Conservation (phyloP, 1,140 invertebrate species). For the Bombus vancouverensis region DNA sequence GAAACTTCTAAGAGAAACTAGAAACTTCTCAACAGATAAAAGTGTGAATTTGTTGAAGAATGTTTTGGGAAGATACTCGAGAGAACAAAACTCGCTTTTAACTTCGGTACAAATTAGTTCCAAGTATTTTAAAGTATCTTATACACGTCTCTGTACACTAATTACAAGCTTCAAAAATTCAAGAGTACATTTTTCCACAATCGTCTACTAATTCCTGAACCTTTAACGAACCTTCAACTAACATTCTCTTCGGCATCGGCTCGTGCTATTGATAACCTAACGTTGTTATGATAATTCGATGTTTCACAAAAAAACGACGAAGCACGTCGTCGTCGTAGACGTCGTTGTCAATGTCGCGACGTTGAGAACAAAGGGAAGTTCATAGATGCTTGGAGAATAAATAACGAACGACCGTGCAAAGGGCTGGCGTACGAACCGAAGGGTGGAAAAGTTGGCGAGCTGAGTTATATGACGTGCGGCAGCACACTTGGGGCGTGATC, state of each 20-base stretch:
- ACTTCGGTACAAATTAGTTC: background rate
- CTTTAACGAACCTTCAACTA: background rate
- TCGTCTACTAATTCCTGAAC: background rate
- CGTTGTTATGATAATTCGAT: background rate
- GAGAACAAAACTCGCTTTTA: background rate
- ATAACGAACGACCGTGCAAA: conserved; percentile 1
- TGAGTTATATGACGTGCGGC: conserved; percentile 36
- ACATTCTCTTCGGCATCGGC: background rate
- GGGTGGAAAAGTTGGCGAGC: conserved; percentile 11
- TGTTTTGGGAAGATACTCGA: background rate
- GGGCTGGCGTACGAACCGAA: background rate
- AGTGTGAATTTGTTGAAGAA: background rate
- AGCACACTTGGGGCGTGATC: conserved; percentile 11
- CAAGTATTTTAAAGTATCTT: no score
- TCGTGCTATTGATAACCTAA: background rate
- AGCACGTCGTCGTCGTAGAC: background rate
- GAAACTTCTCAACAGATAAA: background rate
- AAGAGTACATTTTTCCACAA: background rate
- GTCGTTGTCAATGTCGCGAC: background rate
- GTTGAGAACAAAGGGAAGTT: background rate
- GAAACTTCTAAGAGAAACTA: background rate
- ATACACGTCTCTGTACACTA: no score
- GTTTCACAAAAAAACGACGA: background rate
- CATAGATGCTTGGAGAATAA: background rate
- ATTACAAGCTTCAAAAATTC: no score